Percentiles rank a stretch among this genome's conserved stretches.
phyloP scores from a whole-genome alignment of 2,113 vertebrate genomes.

The Scomber scombrus region DNA sequence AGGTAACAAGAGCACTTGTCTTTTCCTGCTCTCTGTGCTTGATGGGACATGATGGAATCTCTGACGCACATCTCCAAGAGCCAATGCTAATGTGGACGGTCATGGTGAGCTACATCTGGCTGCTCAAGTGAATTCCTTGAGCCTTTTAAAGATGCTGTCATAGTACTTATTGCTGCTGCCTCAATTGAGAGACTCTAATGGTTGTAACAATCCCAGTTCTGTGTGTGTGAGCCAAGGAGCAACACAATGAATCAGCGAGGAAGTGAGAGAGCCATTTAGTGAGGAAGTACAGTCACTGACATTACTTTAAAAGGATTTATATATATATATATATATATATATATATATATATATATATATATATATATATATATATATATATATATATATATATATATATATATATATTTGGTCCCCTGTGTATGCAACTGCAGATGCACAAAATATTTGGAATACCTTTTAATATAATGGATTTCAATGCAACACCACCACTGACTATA shows the following conservation, averaged over 20 bases:
- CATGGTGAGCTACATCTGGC: conserved; percentile 12
- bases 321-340: background rate
- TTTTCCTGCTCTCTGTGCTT: background rate
- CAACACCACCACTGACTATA: background rate
- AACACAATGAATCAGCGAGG: conserved; percentile 38
- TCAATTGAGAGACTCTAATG: conserved; percentile 36
- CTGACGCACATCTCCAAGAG: conserved; percentile 57
- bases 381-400: too few relatives aligned
- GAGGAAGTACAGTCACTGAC: conserved; percentile 1
- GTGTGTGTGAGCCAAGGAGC: conserved; percentile 20
- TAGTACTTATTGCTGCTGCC: conserved; percentile 16
- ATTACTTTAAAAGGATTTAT: conserved; percentile 26
- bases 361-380: background rate
- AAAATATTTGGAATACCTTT: conserved; percentile 7
- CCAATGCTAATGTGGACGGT: background rate
- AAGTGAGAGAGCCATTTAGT: background rate
- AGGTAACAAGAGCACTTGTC: conserved; percentile 5
- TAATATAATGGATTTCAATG: background rate
- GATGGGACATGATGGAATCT: conserved; percentile 14
- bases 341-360: background rate
- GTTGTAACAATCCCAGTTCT: conserved; percentile 3
- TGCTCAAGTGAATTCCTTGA: conserved; percentile 11
- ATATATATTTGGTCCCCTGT: background rate
- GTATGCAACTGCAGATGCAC: conserved; percentile 19
- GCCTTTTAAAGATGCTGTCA: conserved; percentile 28